Conservation (phyloP, 2,113 vertebrate genomes). For the Corythornis madagascariensis region DNA sequence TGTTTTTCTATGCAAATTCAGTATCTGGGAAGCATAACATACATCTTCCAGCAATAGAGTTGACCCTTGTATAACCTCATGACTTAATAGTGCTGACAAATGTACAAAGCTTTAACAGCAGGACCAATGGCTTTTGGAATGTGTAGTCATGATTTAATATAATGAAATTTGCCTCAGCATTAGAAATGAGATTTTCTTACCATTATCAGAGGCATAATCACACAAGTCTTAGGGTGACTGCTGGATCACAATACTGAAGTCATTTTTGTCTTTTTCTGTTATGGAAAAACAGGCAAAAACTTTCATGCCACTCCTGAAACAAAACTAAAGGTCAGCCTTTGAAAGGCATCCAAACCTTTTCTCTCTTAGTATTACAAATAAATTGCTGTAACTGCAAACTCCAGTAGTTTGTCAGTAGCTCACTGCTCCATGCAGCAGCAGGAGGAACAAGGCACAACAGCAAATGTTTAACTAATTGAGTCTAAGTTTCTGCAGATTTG, state of each 20-base stretch:
- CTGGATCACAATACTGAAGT: neutral
- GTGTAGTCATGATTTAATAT: neutral
- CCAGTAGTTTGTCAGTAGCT: conserved; percentile 9
- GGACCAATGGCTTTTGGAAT: neutral
- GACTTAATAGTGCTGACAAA: neutral
- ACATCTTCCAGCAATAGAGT: neutral
- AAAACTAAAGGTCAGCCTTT: conserved; percentile 55
- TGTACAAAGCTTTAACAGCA: neutral
- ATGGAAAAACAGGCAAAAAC: neutral
- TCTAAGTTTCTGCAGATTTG: neutral
- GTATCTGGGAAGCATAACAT: neutral
- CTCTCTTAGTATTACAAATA: conserved; percentile 4
- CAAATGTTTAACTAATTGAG: conserved; percentile 24
- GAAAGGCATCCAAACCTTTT: conserved; percentile 48
- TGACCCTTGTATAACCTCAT: neutral
- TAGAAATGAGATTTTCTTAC: neutral
- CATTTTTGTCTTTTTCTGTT: neutral
- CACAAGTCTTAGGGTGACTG: neutral
- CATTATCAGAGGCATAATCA: neutral
- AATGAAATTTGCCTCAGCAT: neutral
- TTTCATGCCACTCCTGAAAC: conserved; percentile 34
- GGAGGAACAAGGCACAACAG: conserved; percentile 7
- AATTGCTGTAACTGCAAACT: conserved; percentile 2
- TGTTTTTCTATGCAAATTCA: conserved; percentile 26
- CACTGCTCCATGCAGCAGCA: neutral